Conservation (phyloP, 2,797 vertebrate species). For the Orientallactaga sibirica region DNA sequence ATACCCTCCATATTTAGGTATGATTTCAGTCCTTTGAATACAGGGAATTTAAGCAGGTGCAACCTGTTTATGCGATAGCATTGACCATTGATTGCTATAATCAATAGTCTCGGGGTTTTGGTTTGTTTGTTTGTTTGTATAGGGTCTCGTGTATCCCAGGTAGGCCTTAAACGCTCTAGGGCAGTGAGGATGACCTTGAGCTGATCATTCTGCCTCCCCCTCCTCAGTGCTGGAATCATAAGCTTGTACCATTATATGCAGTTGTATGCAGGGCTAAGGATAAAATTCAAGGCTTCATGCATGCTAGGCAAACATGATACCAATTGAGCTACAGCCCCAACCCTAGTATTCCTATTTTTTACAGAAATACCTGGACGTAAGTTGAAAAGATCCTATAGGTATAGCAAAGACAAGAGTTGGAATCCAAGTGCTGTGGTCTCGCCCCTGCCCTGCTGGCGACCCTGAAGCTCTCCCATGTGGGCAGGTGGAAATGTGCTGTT, state of each 20-base stretch:
- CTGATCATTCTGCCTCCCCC: too few relatives aligned
- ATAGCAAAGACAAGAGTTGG: neutral
- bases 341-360: neutral
- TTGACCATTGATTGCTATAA: neutral
- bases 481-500: neutral
- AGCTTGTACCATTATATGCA: too few relatives aligned
- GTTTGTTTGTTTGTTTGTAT: neutral
- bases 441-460: rapidly evolving
- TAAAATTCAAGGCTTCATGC: too few relatives aligned
- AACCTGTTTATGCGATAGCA: neutral
- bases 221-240: too few relatives aligned
- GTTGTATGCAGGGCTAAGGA: too few relatives aligned
- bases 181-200: too few relatives aligned
- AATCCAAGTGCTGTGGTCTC: neutral
- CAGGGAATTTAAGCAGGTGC: neutral
- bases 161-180: too few relatives aligned
- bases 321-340: rapidly evolving
- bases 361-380: neutral
- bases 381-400: neutral
- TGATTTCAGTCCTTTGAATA: neutral
- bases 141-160: neutral
- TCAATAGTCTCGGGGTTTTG: neutral
- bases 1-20: neutral
- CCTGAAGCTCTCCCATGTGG: neutral
- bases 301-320: neutral